Base-by-base conservation (phyloP, 2,113 vertebrate species). In the Helogale parvula region DNA sequence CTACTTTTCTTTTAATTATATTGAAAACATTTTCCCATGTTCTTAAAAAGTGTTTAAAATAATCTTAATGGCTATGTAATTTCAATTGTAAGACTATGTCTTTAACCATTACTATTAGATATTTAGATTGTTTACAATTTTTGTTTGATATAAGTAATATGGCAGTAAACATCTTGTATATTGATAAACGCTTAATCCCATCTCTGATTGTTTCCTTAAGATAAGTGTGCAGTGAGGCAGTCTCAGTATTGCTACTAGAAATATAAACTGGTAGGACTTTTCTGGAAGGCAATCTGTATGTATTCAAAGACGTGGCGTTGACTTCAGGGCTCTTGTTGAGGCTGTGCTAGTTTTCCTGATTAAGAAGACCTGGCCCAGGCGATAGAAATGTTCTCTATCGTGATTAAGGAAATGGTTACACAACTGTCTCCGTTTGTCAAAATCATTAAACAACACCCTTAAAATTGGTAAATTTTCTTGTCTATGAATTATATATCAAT, bases 21-120 rank as follows among this genome's bases (percentile, higher is more conserved):
- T 76, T 82, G 41, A 94, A 69, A 84, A 72, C 35, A 95, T 85
- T 93, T 91, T 47, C 35, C 60, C 10, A 83, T 87, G 33, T 84
- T 79, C 76, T 52, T 83, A 80, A 90, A 87, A 93, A 60, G n/a
- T 52, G 65, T 92, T 96, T 96, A 57, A 95, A 97, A 63, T 72
- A 85, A 97, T 81, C 52, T 63, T 89, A 80, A 89, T 94, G 35
- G 15, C 33, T 84, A 38, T 68, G 41, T 92, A 90, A 90, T 94
- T 72, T 94, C 89, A 25, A 50, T 79, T 82, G 93, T 88, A 90
- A 84, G 76, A 17, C 60, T 71, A 15, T 71, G 2, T 74, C 69
- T 93, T 86, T 95, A 92, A 86, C 29, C 68, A 90, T 79, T 94
- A 71, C 23, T 79, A 12, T 82, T 85, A 33, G 25, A 47, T 66